Evolutionary conservation across 2,113 vertebrate species (phyloP).

Genomic region (Megalops atlanticus): DNA sequence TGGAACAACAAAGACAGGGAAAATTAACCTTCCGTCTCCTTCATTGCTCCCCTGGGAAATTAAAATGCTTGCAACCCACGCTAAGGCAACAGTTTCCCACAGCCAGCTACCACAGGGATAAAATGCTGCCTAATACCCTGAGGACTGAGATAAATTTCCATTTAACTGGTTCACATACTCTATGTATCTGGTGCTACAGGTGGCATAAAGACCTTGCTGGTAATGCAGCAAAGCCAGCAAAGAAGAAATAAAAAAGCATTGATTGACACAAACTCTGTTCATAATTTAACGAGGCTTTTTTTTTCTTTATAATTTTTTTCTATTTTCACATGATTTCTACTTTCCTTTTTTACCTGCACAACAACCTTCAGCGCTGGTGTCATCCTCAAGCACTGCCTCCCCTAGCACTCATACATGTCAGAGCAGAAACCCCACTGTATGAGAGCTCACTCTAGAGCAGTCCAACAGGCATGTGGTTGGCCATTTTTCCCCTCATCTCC

Average conservation of each 20-base stretch:
- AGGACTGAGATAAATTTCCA: neutral
- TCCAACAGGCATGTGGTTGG: neutral
- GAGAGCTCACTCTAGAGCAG: too few species aligned
- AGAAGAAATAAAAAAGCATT: neutral
- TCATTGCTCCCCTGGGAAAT: constrained; percentile 15
- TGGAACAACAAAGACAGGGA: neutral
- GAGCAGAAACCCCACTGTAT: too few species aligned
- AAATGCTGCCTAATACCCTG: neutral
- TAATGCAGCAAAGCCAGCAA: neutral
- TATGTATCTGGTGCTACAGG: neutral
- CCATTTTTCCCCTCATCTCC: neutral
- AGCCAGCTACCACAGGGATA: neutral
- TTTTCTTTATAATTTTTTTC: neutral
- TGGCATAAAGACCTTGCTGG: neutral
- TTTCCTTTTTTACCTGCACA: too few species aligned
- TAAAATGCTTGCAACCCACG: constrained; percentile 16
- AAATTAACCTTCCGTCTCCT: neutral
- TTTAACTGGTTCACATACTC: neutral
- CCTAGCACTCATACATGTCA: too few species aligned
- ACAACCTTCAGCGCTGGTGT: too few species aligned
- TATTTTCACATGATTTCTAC: too few species aligned
- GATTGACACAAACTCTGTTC: neutral
- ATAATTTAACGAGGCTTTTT: neutral
- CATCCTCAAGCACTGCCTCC: too few species aligned
- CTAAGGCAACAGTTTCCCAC: constrained; percentile 13